Base-by-base conservation (phyloP, 2,888 invertebrate species). In the Keiferia lycopersicella region DNA sequence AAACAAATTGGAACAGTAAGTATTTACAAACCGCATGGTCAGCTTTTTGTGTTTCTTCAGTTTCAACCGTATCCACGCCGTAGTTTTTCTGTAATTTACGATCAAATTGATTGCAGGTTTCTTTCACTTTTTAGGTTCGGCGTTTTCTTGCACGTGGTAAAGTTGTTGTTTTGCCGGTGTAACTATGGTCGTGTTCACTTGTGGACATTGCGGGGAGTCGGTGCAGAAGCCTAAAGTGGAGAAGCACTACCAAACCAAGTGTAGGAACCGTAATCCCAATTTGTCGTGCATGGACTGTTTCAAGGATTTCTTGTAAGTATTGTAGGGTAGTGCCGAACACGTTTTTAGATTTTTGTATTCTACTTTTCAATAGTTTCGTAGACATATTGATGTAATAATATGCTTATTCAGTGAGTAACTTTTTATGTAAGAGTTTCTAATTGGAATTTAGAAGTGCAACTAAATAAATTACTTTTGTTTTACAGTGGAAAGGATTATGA, bases 281-380 rank as follows among this genome's bases (percentile, higher is more conserved):
- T 88, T 98, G 56, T 96, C 98, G 0, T 99, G 99, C 85, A 96
- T 98, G 83, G 99, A 99, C 82, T 99, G 98, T 82, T 94, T 96
- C 61, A 97, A 97, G 85, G 98, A 98, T 85, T 99, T 97, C 86
- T 84, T 92, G 96, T 96, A 86, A 93, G 93, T 88, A 78, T 71
- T 18, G 20, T 38, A n/a, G n/a, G n/a, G n/a, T n/a, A 0, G 26
- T 12, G 26, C 12, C 2, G 11, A 56, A 56, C n/a, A 30, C 8
- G 16, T n/a, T 30, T n/a, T 22, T 34, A 14, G 41, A 1, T 14
- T 41, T 14, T 41, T n/a, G n/a, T 41, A 1, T 41, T 41, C n/a
- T n/a, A 14, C 6, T 41, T 14, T 1, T 1, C 50, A 20, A 50
- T 34, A 34, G 10, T 34, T 8, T 34, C 10, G 7, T 10, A 34